A percentile compares a stretch with the other conserved stretches of the same genome.
phyloP scores from a whole-genome alignment of 1,140 invertebrate genomes.

The Marisa cornuarietis region DNA sequence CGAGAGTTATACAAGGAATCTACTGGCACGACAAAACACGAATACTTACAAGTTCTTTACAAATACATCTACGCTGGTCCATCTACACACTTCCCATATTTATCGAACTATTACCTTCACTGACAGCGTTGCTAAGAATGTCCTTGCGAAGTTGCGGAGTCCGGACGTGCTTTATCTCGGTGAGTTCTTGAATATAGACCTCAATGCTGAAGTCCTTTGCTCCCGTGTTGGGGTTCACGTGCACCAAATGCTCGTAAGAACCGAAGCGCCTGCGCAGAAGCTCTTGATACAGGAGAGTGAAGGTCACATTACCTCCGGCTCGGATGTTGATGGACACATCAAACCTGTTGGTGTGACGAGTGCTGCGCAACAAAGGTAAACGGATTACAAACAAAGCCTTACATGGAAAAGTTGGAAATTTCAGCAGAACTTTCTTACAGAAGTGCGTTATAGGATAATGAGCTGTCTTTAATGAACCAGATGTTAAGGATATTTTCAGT shows the following conservation, averaged over 20 bases:
- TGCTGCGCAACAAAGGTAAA: conserved; percentile 23
- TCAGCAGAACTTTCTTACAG: too few species aligned
- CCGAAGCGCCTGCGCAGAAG: conserved; percentile 37
- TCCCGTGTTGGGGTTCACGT: conserved; percentile 40
- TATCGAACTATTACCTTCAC: conserved; percentile 2
- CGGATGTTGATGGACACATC: conserved; percentile 52
- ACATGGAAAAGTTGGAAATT: not conserved
- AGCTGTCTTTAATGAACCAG: too few species aligned
- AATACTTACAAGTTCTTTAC: not conserved
- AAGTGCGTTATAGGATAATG: too few species aligned
- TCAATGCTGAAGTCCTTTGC: conserved; percentile 41
- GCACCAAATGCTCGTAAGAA: conserved; percentile 48
- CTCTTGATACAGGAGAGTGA: conserved; percentile 52
- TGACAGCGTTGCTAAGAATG: conserved; percentile 32
- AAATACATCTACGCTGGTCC: not conserved
- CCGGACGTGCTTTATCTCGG: conserved; percentile 25
- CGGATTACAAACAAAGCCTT: not conserved
- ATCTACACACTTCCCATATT: not conserved
- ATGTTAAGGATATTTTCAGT: too few species aligned
- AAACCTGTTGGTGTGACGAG: conserved; percentile 55
- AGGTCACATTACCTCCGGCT: conserved; percentile 44
- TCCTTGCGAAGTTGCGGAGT: conserved; percentile 33
- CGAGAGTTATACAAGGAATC: too few species aligned
- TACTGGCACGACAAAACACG: too few species aligned
- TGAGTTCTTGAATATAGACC: conserved; percentile 45